Evolutionary conservation across 2,797 vertebrate species (phyloP), one percentile per base, ranked within the genome.

Genomic region (Pygocentrus nattereri): DNA sequence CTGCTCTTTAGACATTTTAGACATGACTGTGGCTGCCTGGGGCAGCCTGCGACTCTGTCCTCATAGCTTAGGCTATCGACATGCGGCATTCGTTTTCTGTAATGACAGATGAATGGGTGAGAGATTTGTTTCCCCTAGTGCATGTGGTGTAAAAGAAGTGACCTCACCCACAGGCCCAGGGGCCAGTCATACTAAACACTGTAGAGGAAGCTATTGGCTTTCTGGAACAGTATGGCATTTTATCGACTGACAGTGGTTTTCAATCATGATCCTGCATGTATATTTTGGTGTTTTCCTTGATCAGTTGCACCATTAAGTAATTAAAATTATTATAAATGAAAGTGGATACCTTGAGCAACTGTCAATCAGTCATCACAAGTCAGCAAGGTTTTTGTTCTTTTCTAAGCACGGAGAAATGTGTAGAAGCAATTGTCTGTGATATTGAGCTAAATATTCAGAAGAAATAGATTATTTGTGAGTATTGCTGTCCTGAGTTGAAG

Each of bases 1-100:
- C 76, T 84, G 82, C 72, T 82, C 78, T 84, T 79, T 74, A 82
- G 59, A 71, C 38, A 49, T 65, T 69, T 76, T 77, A 74, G 49
- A 82, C 72, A 76, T 76, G 79, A 84, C 23, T 49, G 71, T 31
- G 34, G 58, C 56, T 58, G 58, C 76, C 62, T 50, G 82, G 34
- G 13, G 54, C 65, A 70, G 58, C 61, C 56, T n/a, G 50, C 47
- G 49, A 62, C 69, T 59, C 67, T 64, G 61, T 5, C 61, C 61
- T 54, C 65, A 65, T 27, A 25, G 73, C 21, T 30, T 15, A 52
- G 61, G 62, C 75, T 23, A 68, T 77, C 49, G 74, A 79, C 54
- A 82, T 69, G 52, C 65, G 30, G 50, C 41, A 15, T 61, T 75
- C 41, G 27, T 27, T 80, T 59, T 30, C 59, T 70, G 76, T 79